Base-by-base conservation (phyloP, 2,888 invertebrate genomes). In the Drosophila crucigera region DNA sequence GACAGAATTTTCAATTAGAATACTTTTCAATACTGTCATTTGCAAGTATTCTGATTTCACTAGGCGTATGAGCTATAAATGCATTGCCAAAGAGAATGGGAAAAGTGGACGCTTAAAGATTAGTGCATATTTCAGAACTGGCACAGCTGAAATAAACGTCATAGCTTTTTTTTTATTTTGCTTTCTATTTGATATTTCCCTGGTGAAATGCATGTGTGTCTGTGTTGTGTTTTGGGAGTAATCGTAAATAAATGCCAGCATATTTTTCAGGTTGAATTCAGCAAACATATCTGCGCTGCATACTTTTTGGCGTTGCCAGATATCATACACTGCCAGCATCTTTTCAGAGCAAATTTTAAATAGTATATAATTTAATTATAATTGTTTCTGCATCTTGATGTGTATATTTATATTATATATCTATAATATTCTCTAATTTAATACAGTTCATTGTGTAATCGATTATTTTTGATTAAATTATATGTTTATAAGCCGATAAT, bases 221-320 rank as follows among this genome's bases (percentile, higher is more conserved):
- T 19, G 14, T 49, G 6, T 60, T 60, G 4, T 52, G 16, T 33
- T 35, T 56, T n/a, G 39, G 19, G 14, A 22, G 2, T 37, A 37
- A 35, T 37, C 30, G 61, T 55, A 75, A 71, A 71, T 65, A 71
- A 80, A 80, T 59, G 30, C 28, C 33, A 28, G 63, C 73, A 76
- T 80, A 80, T 77, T 72, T 80, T 78, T 63, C 59, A 59, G 65
- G 77, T 30, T 68, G 58, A 76, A 66, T 66, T 65, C 54, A 43
- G 68, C 55, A 22, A 37, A 61, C 55, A 52, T 65, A 66, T 68
- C 61, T 60, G 22, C 35, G 31, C 43, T 68, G 73, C 77, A 80
- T 78, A 78, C 81, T 76, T 72, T 76, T 66, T 9, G 72, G 73
- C 65, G 22, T 22, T 53, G 60, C 2, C n/a, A 47, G 14, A 65